Conservation (phyloP, 2,888 invertebrate genomes). For the Drosophila cracens region DNA sequence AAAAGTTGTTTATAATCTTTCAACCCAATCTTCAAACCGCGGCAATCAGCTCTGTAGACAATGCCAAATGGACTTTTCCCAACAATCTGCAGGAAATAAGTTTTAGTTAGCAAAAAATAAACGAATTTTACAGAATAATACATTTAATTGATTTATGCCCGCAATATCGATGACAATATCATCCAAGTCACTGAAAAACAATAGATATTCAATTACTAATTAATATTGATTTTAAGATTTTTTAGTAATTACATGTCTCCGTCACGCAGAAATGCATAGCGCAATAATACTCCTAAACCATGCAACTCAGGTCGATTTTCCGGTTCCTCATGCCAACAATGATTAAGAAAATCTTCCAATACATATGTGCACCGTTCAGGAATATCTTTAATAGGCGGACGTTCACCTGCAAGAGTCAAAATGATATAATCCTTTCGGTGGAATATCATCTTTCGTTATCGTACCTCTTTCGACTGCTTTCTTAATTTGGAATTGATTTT, state of each 20-base stretch:
- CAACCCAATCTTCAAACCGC: background rate
- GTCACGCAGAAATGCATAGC: too few species aligned
- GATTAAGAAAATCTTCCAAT: background rate
- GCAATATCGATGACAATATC: background rate
- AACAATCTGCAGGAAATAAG: too few species aligned
- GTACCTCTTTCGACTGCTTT: background rate
- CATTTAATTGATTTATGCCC: background rate
- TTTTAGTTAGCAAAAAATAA: too few species aligned
- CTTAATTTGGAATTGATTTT: background rate
- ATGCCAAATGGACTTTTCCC: too few species aligned
- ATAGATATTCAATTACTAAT: background rate
- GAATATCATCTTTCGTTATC: background rate
- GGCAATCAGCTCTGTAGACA: too few species aligned
- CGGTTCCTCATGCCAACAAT: background rate
- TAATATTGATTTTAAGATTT: background rate
- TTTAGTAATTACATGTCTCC: too few species aligned
- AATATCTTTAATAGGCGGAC: background rate
- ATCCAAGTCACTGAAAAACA: background rate
- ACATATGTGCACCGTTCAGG: background rate
- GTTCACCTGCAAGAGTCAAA: background rate
- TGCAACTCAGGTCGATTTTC: background rate
- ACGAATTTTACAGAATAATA: background rate
- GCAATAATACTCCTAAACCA: background rate
- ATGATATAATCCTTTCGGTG: too few species aligned
- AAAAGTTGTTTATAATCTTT: background rate